phyloP scores from a whole-genome alignment of 2,888 invertebrate genomes.

The Meteorus colon region DNA sequence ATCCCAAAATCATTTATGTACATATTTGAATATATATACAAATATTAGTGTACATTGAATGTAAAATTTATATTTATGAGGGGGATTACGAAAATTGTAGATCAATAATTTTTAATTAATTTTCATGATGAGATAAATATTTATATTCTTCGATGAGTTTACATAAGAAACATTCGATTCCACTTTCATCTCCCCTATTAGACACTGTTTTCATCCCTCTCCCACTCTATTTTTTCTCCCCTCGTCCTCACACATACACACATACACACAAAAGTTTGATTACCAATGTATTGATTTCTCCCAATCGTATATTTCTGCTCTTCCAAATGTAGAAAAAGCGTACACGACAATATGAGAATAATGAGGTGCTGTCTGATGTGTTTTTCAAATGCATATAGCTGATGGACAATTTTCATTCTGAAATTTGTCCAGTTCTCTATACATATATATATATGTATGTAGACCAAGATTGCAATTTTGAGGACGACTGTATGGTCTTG shows the following conservation, averaged over 20 bases:
- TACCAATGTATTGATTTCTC: conserved; percentile 67
- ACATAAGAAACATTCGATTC: conserved; percentile 25
- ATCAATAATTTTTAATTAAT: conserved; percentile 1
- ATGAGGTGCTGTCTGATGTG: conserved; percentile 2
- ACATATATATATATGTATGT: no score
- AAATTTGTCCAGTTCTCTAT: no score
- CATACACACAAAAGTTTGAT: conserved; percentile 52
- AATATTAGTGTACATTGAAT: no score
- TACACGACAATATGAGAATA: conserved; percentile 50
- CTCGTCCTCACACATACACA: neutral
- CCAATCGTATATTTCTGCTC: conserved; percentile 61
- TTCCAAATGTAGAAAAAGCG: conserved; percentile 68
- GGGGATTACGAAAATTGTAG: no score
- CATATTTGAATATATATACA: neutral
- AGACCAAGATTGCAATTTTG: no score
- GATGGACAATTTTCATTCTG: neutral
- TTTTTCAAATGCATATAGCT: conserved; percentile 19
- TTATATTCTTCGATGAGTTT: conserved; percentile 15
- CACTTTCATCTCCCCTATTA: conserved; percentile 15
- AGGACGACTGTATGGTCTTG: no score
- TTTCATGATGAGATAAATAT: conserved; percentile 6
- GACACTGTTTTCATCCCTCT: conserved; percentile 33
- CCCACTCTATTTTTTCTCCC: conserved; percentile 37
- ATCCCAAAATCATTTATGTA: conserved; percentile 14
- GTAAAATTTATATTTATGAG: no score